phyloP scores from a whole-genome alignment of 2,113 vertebrate genomes.

The Benitochromis conjunctus region DNA sequence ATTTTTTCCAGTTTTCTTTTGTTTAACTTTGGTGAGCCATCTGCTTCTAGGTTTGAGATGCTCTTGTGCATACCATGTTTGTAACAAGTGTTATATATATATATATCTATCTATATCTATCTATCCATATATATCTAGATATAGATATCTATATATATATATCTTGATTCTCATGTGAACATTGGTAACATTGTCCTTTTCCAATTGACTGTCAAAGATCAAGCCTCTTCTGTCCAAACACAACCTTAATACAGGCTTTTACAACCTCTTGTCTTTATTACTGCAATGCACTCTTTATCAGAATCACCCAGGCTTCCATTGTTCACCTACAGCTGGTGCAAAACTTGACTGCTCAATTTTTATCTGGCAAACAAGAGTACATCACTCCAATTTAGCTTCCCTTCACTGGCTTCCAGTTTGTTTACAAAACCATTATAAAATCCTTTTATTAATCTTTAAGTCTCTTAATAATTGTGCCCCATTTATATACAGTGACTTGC shows the following conservation, averaged over 20 bases:
- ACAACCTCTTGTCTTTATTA: neutral
- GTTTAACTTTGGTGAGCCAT: neutral
- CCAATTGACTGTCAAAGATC: neutral
- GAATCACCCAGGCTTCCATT: neutral
- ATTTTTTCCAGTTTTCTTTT: neutral
- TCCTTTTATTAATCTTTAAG: neutral
- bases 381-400: neutral
- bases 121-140: no score
- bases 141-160: no score
- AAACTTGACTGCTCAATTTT: neutral
- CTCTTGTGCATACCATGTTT: no score
- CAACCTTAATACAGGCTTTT: neutral
- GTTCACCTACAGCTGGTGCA: neutral
- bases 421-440: neutral
- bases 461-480: neutral
- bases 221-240: neutral
- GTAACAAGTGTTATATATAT: no score
- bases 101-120: no score
- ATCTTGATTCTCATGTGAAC: no score
- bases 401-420: neutral
- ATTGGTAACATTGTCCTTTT: neutral
- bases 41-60: no score
- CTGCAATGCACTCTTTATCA: neutral
- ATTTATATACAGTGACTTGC: no score
- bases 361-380: neutral